Base-by-base conservation (phyloP, 1,140 invertebrate species). In the Matsumurasca onukii region DNA sequence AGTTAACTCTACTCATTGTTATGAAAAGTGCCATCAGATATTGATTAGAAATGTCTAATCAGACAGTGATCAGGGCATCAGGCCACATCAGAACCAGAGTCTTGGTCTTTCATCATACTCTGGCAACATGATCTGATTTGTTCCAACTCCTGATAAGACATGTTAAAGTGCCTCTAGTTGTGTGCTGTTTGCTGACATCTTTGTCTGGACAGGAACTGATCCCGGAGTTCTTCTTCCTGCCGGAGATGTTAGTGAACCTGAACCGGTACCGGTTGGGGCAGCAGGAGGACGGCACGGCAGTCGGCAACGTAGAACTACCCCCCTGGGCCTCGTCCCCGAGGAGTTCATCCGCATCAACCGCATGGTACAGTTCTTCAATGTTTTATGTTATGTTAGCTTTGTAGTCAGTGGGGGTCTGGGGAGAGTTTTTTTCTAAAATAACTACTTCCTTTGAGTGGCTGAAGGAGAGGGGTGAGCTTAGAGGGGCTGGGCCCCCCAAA, bases 151-250 rank as follows among this genome's bases (percentile, higher is more conserved):
- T n/a, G n/a, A n/a, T n/a, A n/a, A n/a, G n/a, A n/a, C n/a, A n/a
- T n/a, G n/a, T n/a, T n/a, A n/a, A n/a, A n/a, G n/a, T n/a, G n/a
- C n/a, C n/a, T n/a, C n/a, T n/a, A n/a, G n/a, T n/a, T n/a, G n/a
- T n/a, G n/a, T n/a, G n/a, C n/a, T n/a, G n/a, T n/a, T n/a, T n/a
- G n/a, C n/a, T n/a, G n/a, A 22, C 22, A 25, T 70, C 72, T 66
- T 66, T 65, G 0, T 63, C 66, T 64, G 74, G 72, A 22, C 79
- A 95, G 91, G 98, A 99, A 83, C 80, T 99, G 57, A 97, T 99
- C 75, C 98, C 98, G 0, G 98, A 99, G 80, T 92, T 99, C 78
- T 99, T 97, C 82, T 99, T 98, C 83, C 82, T 99, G 69, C 97
- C 97, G n/a, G 98, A 99, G 84, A 98, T 99, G 94, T 90, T 99